These are phyloP conservation scores for Drosophila sulfurigaster DNA, from an alignment of 1,140 invertebrate genomes.

Conservation along the genomic window DNA sequence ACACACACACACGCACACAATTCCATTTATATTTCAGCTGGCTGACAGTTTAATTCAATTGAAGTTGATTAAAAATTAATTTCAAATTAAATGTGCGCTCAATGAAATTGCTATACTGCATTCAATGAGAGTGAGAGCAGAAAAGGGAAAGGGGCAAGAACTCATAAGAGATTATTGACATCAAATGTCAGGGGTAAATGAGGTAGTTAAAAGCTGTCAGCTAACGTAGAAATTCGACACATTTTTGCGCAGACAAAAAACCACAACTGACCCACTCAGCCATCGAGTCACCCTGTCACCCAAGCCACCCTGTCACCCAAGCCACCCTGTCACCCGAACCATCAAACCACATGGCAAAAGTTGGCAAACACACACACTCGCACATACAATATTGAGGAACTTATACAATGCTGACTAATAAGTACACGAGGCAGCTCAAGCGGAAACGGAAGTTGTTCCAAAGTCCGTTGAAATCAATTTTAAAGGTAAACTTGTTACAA, in stretches of 20 bases:
- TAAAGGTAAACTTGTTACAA: conserved; percentile 77
- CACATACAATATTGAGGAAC: conserved; percentile 4
- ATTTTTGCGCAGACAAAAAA: conserved; percentile 16
- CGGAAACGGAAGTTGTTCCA: conserved; percentile 78
- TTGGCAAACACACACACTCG: conserved; percentile 36
- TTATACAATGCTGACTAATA: conserved; percentile 50
- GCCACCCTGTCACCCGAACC: not conserved
- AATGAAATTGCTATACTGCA: conserved; percentile 58
- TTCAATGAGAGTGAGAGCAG: conserved; percentile 23
- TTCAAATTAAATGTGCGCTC: conserved; percentile 77
- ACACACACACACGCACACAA: not conserved
- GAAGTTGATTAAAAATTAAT: conserved; percentile 77
- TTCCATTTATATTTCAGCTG: conserved; percentile 15
- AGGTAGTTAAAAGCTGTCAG: conserved; percentile 40
- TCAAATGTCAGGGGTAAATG: conserved; percentile 27
- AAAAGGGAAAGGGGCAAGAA: not conserved
- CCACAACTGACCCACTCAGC: conserved; percentile 8
- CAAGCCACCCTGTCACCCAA: conserved; percentile 10
- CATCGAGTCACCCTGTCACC: conserved; percentile 23
- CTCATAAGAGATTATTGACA: conserved; percentile 24
- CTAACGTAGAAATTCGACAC: conserved; percentile 36
- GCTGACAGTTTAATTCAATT: conserved; percentile 74
- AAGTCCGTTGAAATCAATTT: conserved; percentile 82
- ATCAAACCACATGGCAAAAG: conserved; percentile 61
- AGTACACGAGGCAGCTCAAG: conserved; percentile 58